Evolutionary conservation across 2,797 vertebrate species (phyloP).

Genomic region (Jordanella pulchra): DNA sequence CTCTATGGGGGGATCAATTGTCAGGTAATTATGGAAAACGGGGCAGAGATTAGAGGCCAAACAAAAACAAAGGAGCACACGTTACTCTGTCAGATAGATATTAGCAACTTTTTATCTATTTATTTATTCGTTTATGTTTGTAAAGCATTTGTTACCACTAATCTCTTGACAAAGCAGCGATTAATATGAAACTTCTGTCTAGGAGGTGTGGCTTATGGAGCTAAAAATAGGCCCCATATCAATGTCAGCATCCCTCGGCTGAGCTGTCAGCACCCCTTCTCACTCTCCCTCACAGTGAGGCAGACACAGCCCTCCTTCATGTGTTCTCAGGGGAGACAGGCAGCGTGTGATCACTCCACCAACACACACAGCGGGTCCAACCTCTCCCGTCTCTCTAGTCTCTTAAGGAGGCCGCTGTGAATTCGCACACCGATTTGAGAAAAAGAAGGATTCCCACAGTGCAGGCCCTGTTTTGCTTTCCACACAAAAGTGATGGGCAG

Average conservation of each 20-base stretch:
- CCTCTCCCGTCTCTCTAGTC: slow-evolving; percentile 61
- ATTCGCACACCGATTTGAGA: slow-evolving; percentile 69
- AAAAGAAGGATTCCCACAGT: slow-evolving; percentile 58
- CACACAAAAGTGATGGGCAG: slow-evolving; percentile 62
- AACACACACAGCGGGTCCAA: slow-evolving; percentile 50
- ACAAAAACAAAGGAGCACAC: slow-evolving; percentile 52
- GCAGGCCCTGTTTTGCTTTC: slow-evolving; percentile 63
- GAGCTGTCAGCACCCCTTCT: slow-evolving; percentile 74
- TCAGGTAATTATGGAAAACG: slow-evolving; percentile 67
- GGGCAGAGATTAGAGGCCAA: slow-evolving; percentile 62
- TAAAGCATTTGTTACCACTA: slow-evolving; percentile 3
- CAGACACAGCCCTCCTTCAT: slow-evolving; percentile 66
- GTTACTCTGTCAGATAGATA: slow-evolving; percentile 33
- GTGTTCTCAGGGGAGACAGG: slow-evolving; percentile 65
- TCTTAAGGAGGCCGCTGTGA: slow-evolving; percentile 63
- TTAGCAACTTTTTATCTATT: slow-evolving; percentile 6
- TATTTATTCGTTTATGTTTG: slow-evolving; percentile 2
- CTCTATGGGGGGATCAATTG: slow-evolving; percentile 58
- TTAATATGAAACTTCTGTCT: slow-evolving; percentile 62
- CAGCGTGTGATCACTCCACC: slow-evolving; percentile 62
- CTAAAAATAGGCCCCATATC: slow-evolving; percentile 72
- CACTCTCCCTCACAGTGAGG: slow-evolving; percentile 57
- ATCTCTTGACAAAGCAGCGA: slow-evolving; percentile 32
- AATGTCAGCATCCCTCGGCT: slow-evolving; percentile 55
- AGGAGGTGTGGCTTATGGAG: slow-evolving; percentile 51